These are phyloP conservation scores for Falco rusticolus DNA, from an alignment of 2,797 vertebrate genomes.

Conservation along the genomic window DNA sequence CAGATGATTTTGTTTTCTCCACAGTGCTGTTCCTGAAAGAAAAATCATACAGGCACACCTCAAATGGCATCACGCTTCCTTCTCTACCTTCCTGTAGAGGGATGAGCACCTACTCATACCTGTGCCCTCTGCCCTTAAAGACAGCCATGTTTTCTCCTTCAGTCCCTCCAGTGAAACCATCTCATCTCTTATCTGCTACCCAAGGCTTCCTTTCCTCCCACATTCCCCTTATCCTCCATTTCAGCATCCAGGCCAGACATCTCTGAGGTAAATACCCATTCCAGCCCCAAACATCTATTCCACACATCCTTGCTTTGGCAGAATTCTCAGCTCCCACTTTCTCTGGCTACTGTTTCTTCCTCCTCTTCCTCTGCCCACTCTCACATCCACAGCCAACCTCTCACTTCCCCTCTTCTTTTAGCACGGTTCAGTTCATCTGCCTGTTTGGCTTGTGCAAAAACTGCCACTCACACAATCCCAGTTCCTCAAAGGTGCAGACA, in stretches of 20 bases:
- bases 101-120: background rate
- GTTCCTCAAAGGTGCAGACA: background rate
- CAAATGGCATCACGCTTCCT: background rate
- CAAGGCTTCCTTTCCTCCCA: background rate
- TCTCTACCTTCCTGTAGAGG: background rate
- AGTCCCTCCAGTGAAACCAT: background rate
- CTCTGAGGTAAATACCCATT: background rate
- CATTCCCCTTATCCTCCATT: background rate
- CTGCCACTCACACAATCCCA: background rate
- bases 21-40: background rate
- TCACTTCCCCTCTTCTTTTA: background rate
- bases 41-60: accelerated
- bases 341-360: background rate
- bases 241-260: background rate
- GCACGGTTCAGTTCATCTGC: background rate
- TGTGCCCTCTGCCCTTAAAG: background rate
- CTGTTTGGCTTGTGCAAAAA: background rate
- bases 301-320: background rate
- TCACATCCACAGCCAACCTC: constrained; percentile 11
- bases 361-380: constrained; percentile 19
- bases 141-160: background rate
- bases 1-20: background rate
- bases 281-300: constrained; percentile 16
- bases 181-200: background rate
- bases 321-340: background rate